Evolutionary conservation across 2,797 vertebrate species (phyloP), one percentile per base, ranked within the genome.

Genomic region (Protonibea diacanthus): DNA sequence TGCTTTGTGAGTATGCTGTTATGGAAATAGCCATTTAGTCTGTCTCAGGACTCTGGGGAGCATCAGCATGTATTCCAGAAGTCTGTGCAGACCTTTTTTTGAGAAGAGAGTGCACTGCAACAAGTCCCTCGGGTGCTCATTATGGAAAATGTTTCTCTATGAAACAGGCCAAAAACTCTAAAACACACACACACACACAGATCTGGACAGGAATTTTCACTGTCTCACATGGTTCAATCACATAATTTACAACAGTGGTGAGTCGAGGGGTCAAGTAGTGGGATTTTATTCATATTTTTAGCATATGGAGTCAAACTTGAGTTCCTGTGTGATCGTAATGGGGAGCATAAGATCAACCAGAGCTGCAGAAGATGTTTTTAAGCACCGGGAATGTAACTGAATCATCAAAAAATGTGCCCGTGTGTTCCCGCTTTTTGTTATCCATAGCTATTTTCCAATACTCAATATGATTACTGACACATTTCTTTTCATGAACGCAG

Each of bases 101-200:
- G 44, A 72, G 73, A 68, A 49, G 63, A 68, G 71, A 84, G 76
- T 14, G 25, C 71, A n/a, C 51, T 15, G 80, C 78, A 74, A 71
- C 77, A 65, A 70, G 71, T 89, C 89, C 86, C 85, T 59, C 14
- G 72, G 76, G 90, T 80, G 71, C 90, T 92, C 89, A 90, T 92
- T 91, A 91, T 59, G 71, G 83, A 56, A 86, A 85, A 77, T 59
- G 61, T 60, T 55, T 21, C 62, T 66, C 61, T 51, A 29, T 27
- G 45, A 80, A 85, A 83, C 40, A 18, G 53, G 64, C 71, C 63
- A 33, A 79, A 38, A 79, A 59, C 44, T 52, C 57, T 27, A 20
- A 74, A 74, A 73, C 75, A 58, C 74, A 62, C 44, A 55, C 79
- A 55, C 40, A 64, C 65, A 58, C 58, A 44, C 82, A 88, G 81